phyloP scores from a whole-genome alignment of 1,140 invertebrate genomes.

The Dendroctonus ponderosae region DNA sequence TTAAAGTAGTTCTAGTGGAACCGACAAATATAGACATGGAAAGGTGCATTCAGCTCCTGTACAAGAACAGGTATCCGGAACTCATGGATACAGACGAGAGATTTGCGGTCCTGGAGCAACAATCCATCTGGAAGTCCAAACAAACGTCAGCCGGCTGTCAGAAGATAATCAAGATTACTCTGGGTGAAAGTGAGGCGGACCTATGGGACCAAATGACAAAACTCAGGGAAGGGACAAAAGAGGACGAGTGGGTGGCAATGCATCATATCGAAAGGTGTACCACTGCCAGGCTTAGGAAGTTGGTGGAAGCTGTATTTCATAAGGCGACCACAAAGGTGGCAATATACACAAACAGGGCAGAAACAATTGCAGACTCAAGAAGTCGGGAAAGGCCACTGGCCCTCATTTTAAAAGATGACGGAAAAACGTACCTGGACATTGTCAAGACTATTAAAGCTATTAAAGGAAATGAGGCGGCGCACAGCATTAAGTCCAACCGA shows the following conservation, averaged over 20 bases:
- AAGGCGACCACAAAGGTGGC: neutral
- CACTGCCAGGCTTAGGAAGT: conserved; percentile 6
- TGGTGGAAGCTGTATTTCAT: conserved; percentile 13
- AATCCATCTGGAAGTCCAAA: neutral
- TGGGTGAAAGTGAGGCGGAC: neutral
- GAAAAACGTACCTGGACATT: conserved; percentile 7
- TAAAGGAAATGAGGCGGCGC: conserved; percentile 1
- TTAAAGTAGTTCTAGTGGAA: conserved; percentile 15
- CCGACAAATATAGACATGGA: conserved; percentile 11
- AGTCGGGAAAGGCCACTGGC: neutral
- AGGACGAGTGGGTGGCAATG: conserved; percentile 4
- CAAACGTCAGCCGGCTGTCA: neutral
- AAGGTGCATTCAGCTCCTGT: conserved; percentile 8
- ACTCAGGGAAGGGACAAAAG: conserved; percentile 6
- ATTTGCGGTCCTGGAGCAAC: conserved; percentile 7
- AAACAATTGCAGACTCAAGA: too few species aligned
- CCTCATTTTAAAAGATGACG: neutral
- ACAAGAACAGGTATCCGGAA: conserved; percentile 8
- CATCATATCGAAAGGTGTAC: conserved; percentile 4
- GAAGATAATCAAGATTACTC: conserved; percentile 1
- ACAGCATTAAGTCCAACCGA: neutral
- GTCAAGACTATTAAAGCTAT: neutral
- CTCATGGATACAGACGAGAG: conserved; percentile 6
- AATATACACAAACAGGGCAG: conserved; percentile 17
- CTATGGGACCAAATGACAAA: neutral